These are phyloP conservation scores for Teleogryllus occipitalis DNA, from an alignment of 1,140 invertebrate genomes.

Conservation along the genomic window DNA sequence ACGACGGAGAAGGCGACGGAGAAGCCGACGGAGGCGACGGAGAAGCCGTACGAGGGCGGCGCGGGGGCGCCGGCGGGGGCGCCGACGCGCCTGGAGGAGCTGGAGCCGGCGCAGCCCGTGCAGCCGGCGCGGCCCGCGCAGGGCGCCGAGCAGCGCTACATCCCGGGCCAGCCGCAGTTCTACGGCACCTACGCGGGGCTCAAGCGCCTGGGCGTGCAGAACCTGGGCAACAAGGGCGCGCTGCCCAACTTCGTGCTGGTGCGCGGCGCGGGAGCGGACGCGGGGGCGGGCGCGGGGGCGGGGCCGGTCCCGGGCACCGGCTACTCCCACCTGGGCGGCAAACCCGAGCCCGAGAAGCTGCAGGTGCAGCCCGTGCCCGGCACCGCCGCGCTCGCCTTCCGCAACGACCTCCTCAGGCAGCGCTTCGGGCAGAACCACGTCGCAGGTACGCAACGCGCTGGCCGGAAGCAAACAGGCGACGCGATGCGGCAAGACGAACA, in stretches of 20 bases:
- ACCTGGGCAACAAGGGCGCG: slow-evolving; percentile 17
- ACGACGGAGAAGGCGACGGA: neutral
- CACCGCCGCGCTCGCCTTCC: too few relatives aligned
- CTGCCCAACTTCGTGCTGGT: slow-evolving; percentile 23
- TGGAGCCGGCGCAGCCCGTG: neutral
- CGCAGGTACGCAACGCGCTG: too few relatives aligned
- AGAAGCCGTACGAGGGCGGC: neutral
- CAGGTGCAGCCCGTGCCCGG: too few relatives aligned
- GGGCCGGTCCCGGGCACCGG: neutral
- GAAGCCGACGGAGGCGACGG: neutral
- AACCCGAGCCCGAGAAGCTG: too few relatives aligned
- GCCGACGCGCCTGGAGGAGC: neutral
- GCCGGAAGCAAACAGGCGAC: too few relatives aligned
- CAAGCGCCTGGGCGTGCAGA: neutral
- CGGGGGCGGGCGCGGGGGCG: neutral
- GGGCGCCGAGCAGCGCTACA: slow-evolving; percentile 19
- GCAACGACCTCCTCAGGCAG: too few relatives aligned
- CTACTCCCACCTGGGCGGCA: too few relatives aligned
- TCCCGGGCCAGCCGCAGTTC: slow-evolving; percentile 25
- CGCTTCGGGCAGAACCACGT: too few relatives aligned
- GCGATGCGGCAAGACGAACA: too few relatives aligned
- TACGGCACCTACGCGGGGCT: slow-evolving; percentile 23
- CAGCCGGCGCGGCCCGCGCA: neutral
- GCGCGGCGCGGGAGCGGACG: neutral
- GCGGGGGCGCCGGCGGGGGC: too few relatives aligned